Evolutionary conservation across 2,113 vertebrate genomes (phyloP), one percentile per base, ranked within the genome.

Genomic region (Zonotrichia leucophrys): DNA sequence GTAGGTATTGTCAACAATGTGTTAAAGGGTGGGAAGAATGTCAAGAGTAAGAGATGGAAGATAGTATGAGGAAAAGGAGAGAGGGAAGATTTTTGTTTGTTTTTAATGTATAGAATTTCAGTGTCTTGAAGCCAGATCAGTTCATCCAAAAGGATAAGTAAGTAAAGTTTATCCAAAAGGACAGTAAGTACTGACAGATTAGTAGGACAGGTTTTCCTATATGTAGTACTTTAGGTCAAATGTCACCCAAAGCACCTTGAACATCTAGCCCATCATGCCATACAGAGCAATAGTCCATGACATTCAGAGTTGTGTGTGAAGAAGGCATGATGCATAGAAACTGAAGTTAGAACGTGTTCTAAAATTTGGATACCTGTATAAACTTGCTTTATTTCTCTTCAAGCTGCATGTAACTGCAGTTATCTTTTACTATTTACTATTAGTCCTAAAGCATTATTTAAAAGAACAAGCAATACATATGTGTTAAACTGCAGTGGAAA

Each of bases 51-150:
- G 82, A 82, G 25, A 10, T 62, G 42, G 55, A 62, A 62, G 35
- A 44, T 31, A 19, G 3, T 49, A 5, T 53, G 37, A 73, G 21
- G 10, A 60, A 74, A 49, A 80, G n/a, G 5, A 7, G 12, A 86
- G 28, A 0, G 25, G 12, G 28, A 0, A 22, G 12, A 53, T 46
- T 58, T 53, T 5, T n/a, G 6, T 41, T 25, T 30, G 35, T 6
- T 66, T 80, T 77, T 37, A 72, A 72, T 56, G 12, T 21, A 8
- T 35, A 18, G 37, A 35, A 44, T 82, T 67, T 79, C 5, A 8
- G 14, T 18, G 15, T 66, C n/a, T 58, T 72, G 5, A 46, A 59
- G 52, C 9, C 39, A 77, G 9, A 46, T n/a, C 2, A 7, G 37
- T 41, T 73, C 76, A 69, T 58, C 50, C 14, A n/a, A 44, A 66